These are phyloP conservation scores for Microctenopoma stevenorrisi DNA, from an alignment of 2,797 vertebrate species.

Conservation along the genomic window DNA sequence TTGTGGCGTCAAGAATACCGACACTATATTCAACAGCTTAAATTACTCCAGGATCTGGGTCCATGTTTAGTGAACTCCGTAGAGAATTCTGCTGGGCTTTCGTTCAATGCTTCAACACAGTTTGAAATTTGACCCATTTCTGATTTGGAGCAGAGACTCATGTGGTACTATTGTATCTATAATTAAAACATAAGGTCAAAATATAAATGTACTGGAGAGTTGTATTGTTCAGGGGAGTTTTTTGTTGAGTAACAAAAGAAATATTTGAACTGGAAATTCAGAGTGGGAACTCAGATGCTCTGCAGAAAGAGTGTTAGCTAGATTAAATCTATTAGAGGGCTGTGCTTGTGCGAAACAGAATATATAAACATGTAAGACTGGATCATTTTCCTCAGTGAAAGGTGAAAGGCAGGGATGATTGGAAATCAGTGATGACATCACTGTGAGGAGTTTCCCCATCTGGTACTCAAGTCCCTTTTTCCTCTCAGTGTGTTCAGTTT, in stretches of 20 bases:
- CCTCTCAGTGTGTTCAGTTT: conserved; percentile 51
- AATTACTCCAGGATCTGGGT: not conserved
- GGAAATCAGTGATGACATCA: conserved; percentile 58
- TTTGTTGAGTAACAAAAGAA: not conserved
- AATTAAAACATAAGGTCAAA: not conserved
- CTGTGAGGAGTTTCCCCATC: conserved; percentile 44
- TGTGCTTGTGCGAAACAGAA: conserved; percentile 40
- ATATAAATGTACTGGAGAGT: not conserved
- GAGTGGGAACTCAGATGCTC: not conserved
- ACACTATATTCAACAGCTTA: not conserved
- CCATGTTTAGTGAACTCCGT: not conserved
- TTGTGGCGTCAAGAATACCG: not conserved
- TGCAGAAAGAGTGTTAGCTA: conserved; percentile 10
- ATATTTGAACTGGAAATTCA: not conserved
- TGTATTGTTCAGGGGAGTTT: not conserved
- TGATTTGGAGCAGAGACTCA: not conserved
- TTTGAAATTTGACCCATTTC: not conserved
- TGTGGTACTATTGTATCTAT: not conserved
- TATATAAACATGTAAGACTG: conserved; percentile 50
- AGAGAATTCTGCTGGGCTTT: not conserved
- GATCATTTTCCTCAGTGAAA: conserved; percentile 52
- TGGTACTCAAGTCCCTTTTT: conserved; percentile 44
- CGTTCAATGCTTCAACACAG: not conserved
- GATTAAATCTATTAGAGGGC: conserved; percentile 11
- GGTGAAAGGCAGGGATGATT: conserved; percentile 68